Percentiles rank a stretch among this genome's conserved stretches.
phyloP scores from a whole-genome alignment of 2,797 vertebrate genomes.

The Oreochromis mossambicus region DNA sequence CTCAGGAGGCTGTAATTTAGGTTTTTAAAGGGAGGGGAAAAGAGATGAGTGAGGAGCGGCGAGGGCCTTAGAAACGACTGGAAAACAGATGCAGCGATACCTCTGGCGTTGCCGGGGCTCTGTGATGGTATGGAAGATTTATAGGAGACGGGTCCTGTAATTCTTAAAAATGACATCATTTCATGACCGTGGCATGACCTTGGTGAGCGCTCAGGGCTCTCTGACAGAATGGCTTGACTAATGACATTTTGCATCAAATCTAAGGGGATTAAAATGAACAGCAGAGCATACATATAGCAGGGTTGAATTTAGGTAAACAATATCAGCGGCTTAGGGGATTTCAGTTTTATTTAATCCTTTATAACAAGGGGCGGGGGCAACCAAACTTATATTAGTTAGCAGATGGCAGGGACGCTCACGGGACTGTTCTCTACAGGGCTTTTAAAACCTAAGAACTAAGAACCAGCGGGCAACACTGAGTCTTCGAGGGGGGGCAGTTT shows the following conservation, averaged over 20 bases:
- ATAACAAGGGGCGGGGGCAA: not conserved
- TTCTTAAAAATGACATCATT: constrained; percentile 20
- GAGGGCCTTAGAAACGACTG: not conserved
- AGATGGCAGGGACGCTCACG: not conserved
- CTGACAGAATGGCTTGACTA: not conserved
- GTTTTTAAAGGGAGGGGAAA: constrained; percentile 33
- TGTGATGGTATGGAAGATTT: constrained; percentile 8
- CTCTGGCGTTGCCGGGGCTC: not conserved
- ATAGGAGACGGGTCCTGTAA: not conserved
- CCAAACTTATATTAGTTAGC: not conserved
- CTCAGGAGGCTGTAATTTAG: constrained; percentile 63
- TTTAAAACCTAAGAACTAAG: not conserved
- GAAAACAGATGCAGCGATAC: constrained; percentile 19
- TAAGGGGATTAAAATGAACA: not conserved
- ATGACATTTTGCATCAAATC: not conserved
- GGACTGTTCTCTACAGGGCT: rapidly evolving
- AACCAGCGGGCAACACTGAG: not conserved
- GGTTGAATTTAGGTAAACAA: not conserved
- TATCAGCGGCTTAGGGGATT: not conserved
- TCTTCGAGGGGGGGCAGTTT: not conserved
- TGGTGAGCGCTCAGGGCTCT: not conserved
- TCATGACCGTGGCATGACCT: constrained; percentile 17
- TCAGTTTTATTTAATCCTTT: not conserved
- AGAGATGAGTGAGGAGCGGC: constrained; percentile 9
- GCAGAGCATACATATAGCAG: not conserved